A percentile compares a stretch with the other conserved stretches of the same genome.
These are phyloP conservation scores for Nemotelus pantherinus DNA, from an alignment of 2,888 invertebrate genomes.

Conservation along the genomic window DNA sequence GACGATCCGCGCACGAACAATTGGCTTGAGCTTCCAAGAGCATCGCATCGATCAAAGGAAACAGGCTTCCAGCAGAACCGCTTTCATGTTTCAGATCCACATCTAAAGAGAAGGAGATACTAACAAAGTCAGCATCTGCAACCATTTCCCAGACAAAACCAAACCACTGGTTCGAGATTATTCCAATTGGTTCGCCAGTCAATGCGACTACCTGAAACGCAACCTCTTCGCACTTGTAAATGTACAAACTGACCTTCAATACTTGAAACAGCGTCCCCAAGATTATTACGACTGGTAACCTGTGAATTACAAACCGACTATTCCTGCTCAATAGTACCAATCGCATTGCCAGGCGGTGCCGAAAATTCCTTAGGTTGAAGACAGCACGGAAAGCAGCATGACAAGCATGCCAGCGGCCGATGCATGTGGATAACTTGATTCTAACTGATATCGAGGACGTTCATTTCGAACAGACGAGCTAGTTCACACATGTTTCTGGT, in stretches of 20 bases:
- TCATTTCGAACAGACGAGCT: slow-evolving; percentile 85
- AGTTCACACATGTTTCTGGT: slow-evolving; percentile 87
- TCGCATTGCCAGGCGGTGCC: slow-evolving; percentile 72
- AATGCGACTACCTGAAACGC: slow-evolving; percentile 75
- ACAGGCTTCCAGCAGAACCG: no score
- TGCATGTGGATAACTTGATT: slow-evolving; percentile 88
- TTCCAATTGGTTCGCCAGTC: no score
- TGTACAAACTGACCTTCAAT: slow-evolving; percentile 86
- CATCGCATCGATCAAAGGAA: no score
- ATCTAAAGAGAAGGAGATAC: no score
- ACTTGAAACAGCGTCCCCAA: slow-evolving; percentile 77
- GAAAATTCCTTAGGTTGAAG: slow-evolving; percentile 78
- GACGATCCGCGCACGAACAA: no score
- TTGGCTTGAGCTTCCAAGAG: no score
- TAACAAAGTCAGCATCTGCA: no score
- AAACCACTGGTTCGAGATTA: no score
- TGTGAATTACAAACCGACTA: slow-evolving; percentile 80
- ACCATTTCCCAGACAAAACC: no score
- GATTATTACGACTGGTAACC: slow-evolving; percentile 78
- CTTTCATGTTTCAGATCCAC: no score
- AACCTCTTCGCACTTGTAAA: slow-evolving; percentile 82
- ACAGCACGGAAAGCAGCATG: slow-evolving; percentile 68
- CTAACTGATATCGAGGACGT: slow-evolving; percentile 81
- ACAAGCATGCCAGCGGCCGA: slow-evolving; percentile 82
- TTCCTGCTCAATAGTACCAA: slow-evolving; percentile 68